A percentile compares a stretch with the other conserved stretches of the same genome.
Evolutionary conservation across 1,140 invertebrate species (phyloP).

Genomic region (Berghia stephanieae): DNA sequence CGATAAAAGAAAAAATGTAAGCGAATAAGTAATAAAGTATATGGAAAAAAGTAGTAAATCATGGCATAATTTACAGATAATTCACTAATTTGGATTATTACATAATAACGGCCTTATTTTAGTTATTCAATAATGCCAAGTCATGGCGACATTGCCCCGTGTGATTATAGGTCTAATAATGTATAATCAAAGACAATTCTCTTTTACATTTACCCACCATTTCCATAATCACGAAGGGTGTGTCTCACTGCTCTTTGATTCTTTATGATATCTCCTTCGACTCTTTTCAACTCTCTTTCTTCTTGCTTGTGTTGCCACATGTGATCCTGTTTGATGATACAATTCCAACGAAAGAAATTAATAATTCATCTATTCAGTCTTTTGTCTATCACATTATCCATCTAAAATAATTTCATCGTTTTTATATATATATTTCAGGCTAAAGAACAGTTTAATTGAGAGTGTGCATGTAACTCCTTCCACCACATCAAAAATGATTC

Average conservation of each 20-base stretch:
- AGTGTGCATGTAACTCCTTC: neutral
- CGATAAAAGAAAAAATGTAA: no score
- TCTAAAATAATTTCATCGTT: neutral
- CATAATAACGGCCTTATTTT: no score
- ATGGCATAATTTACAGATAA: no score
- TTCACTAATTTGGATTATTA: no score
- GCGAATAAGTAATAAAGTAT: no score
- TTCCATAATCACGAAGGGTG: conserved; percentile 63
- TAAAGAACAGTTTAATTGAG: neutral
- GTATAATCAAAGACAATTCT: no score
- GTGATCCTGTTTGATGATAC: no score
- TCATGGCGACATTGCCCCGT: no score
- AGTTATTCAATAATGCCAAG: no score
- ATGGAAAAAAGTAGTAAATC: no score
- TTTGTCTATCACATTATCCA: neutral
- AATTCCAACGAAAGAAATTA: conserved; percentile 25
- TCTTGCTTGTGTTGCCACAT: conserved; percentile 67
- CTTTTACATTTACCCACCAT: conserved; percentile 57
- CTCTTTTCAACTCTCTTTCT: conserved; percentile 62
- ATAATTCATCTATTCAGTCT: neutral
- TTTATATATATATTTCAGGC: neutral
- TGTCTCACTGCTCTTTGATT: conserved; percentile 61
- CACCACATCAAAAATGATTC: neutral
- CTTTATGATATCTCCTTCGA: conserved; percentile 65
- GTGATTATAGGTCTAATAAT: no score